Base-by-base conservation (phyloP, 2,888 invertebrate species). In the Hirtodrosophila duncani region DNA sequence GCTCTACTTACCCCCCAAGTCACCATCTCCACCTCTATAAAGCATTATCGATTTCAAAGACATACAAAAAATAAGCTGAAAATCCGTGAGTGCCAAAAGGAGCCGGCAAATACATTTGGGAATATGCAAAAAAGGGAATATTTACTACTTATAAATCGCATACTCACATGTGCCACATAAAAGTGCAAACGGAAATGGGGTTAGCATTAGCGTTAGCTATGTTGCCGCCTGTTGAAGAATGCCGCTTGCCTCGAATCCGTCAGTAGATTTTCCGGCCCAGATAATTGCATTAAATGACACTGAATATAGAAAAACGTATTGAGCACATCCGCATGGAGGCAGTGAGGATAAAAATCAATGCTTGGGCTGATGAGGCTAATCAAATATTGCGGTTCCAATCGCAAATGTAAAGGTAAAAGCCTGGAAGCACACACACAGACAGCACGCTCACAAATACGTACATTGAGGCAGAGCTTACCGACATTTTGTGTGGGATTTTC, bases 301-400 rank as follows among this genome's bases (percentile, higher is more conserved):
- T 57, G 79, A 60, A 71, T 79, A 79, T 75, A 59, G 46, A 79
- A 62, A 42, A 62, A 63, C 44, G n/a, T 20, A 38, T 21, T 16
- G 17, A 18, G 6, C 6, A 17, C 9, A 27, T 52, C 37, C 41
- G 23, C 7, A 20, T 26, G 27, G 38, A 42, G 38, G 33, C 46
- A 44, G 39, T 53, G 46, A 24, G 5, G 41, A 9, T 20, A 48
- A 38, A 68, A 63, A 79, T 72, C 74, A 64, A 59, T 59, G 55
- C 49, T 51, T 13, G 1, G n/a, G 20, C 38, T 20, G 41, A 44
- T 72, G 81, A 69, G 74, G 67, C 50, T 81, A 75, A 75, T 75
- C 75, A 81, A 78, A 82, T 78, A 78, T 64, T 82, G 78, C 55
- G 74, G 82, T 74, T 62, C 81, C 61, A 61, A 46, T 56, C 62